Percentiles rank a stretch among this genome's conserved stretches.
Evolutionary conservation across 2,113 vertebrate species (phyloP).

Genomic region (Paralichthys olivaceus): DNA sequence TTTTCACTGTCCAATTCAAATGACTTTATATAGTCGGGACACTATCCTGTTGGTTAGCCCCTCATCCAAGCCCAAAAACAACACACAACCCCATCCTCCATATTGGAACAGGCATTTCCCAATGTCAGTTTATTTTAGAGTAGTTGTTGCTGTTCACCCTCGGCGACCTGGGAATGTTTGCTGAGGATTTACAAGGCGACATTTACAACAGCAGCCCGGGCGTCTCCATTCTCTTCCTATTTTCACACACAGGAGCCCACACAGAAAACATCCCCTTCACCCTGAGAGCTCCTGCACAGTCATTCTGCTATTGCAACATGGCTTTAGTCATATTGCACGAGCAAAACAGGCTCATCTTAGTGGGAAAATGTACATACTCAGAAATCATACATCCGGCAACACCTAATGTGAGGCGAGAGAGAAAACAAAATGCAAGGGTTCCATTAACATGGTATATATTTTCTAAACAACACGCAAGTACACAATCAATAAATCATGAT

Average conservation of each 20-base stretch:
- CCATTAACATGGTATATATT: too few relatives aligned
- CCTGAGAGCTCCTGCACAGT: slow-evolving; percentile 20
- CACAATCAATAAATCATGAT: slow-evolving; percentile 4
- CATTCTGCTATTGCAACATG: slow-evolving; percentile 42
- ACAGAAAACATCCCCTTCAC: slow-evolving; percentile 48
- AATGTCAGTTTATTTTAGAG: slow-evolving; percentile 72
- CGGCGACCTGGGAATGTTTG: slow-evolving; percentile 74
- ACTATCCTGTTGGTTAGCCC: slow-evolving; percentile 16
- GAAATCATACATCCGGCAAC: too few relatives aligned
- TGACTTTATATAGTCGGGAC: slow-evolving; percentile 24
- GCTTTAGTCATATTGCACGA: slow-evolving; percentile 22
- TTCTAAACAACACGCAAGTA: neutral
- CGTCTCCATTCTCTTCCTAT: slow-evolving; percentile 59
- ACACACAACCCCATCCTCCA: slow-evolving; percentile 1
- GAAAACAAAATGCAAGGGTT: too few relatives aligned
- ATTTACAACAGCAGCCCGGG: slow-evolving; percentile 71
- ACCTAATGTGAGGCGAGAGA: too few relatives aligned
- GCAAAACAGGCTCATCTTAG: slow-evolving; percentile 29
- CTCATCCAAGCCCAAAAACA: slow-evolving; percentile 1
- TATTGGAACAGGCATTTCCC: slow-evolving; percentile 37
- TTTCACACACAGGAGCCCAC: slow-evolving; percentile 58
- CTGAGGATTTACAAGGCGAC: slow-evolving; percentile 77
- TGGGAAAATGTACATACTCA: neutral
- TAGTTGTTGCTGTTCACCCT: slow-evolving; percentile 71
- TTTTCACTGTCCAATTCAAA: slow-evolving; percentile 16